These are phyloP conservation scores for Pemphigus obesinymphae DNA, from an alignment of 1,140 invertebrate species.

Conservation along the genomic window DNA sequence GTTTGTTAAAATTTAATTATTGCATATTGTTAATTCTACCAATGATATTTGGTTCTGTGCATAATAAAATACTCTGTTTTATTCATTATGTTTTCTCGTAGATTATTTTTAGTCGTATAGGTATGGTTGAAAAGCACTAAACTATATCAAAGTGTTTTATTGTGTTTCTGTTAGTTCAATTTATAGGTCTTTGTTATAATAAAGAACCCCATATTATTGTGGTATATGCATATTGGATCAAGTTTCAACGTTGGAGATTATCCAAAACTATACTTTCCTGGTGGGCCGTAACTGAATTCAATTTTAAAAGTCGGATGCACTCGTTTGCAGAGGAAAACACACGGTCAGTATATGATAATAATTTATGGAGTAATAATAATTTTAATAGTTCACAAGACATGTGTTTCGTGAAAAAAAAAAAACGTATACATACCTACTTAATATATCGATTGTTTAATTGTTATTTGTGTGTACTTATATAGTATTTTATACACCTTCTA, in stretches of 20 bases:
- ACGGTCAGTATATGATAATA: background rate
- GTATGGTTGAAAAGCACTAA: too few relatives aligned
- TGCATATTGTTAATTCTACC: too few relatives aligned
- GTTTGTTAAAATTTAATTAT: too few relatives aligned
- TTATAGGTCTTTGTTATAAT: background rate
- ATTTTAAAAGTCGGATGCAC: background rate
- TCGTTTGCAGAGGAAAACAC: background rate
- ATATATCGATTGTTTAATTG: too few relatives aligned
- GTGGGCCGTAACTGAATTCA: background rate
- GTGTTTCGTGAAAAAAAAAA: too few relatives aligned
- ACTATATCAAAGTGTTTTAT: background rate
- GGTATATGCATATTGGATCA: background rate
- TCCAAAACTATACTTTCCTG: background rate
- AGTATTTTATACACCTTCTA: too few relatives aligned
- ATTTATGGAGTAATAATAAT: background rate
- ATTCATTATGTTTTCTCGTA: too few relatives aligned
- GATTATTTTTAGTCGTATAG: too few relatives aligned
- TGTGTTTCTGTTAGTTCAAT: background rate
- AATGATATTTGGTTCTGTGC: too few relatives aligned
- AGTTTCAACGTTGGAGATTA: background rate
- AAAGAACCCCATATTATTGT: background rate
- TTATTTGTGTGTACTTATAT: too few relatives aligned
- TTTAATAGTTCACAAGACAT: background rate
- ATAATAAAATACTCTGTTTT: too few relatives aligned
- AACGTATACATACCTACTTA: too few relatives aligned